These are phyloP conservation scores for Artemia sinica DNA, from an alignment of 2,888 invertebrate genomes.

Conservation along the genomic window DNA sequence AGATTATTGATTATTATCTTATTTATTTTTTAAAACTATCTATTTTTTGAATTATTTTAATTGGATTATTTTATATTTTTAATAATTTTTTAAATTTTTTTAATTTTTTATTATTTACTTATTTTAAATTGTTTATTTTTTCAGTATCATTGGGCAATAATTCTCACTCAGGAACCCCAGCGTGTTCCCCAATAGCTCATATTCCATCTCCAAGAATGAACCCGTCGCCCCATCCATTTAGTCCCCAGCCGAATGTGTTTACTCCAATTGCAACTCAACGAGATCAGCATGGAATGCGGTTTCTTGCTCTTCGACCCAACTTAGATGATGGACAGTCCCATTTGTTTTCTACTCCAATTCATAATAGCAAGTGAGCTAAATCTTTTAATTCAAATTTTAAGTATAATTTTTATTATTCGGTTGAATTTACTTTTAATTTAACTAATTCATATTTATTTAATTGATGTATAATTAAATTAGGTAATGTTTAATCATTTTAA, in stretches of 20 bases:
- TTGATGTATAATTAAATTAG: too few relatives aligned
- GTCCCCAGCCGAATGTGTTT: background rate
- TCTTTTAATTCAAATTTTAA: too few relatives aligned
- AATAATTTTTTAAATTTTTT: too few relatives aligned
- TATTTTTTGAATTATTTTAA: too few relatives aligned
- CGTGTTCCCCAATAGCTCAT: background rate
- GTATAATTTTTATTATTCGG: too few relatives aligned
- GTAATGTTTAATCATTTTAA: too few relatives aligned
- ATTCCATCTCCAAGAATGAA: background rate
- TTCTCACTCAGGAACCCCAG: background rate
- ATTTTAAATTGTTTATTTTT: background rate
- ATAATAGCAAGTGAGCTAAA: background rate
- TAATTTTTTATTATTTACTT: too few relatives aligned
- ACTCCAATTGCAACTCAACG: slow-evolving; percentile 9
- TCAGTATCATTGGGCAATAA: slow-evolving; percentile 8
- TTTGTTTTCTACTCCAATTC: background rate
- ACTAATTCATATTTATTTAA: too few relatives aligned
- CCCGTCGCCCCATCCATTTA: background rate
- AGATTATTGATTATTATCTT: too few relatives aligned
- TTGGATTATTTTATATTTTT: too few relatives aligned
- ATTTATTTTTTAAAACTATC: too few relatives aligned
- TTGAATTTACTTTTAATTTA: too few relatives aligned
- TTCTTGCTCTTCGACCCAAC: background rate
- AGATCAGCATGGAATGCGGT: background rate
- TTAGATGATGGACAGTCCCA: background rate